Conservation (phyloP, 2,113 vertebrate genomes). For the Mustela lutreola region DNA sequence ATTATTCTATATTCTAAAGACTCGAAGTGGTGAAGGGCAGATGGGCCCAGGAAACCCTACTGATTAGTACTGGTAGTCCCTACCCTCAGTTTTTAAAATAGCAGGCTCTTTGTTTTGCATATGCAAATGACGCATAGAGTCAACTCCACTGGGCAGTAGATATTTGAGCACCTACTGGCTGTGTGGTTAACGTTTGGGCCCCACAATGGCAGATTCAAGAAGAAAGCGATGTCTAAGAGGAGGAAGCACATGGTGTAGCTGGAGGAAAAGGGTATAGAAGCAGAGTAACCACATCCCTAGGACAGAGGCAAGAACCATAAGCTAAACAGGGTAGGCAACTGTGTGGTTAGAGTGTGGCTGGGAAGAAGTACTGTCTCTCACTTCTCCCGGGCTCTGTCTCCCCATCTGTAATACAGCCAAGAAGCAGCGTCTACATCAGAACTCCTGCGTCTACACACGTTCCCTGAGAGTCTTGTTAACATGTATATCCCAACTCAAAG, state of each 20-base stretch:
- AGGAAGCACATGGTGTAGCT: background rate
- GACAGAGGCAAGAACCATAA: background rate
- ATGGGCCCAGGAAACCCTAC: background rate
- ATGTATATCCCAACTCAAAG: background rate
- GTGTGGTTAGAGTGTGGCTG: too few relatives aligned
- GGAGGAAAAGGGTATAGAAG: background rate
- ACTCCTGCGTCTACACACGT: rapidly evolving
- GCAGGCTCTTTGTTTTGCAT: background rate
- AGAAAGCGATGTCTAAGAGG: background rate
- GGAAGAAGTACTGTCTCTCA: background rate
- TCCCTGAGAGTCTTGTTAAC: background rate
- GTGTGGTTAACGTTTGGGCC: background rate
- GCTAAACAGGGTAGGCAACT: background rate
- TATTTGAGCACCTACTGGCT: background rate
- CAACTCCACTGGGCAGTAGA: background rate
- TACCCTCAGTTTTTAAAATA: background rate
- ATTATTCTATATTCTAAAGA: background rate
- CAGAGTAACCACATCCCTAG: background rate
- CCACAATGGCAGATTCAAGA: background rate
- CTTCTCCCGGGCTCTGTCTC: background rate
- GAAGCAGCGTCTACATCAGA: background rate
- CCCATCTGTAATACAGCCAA: background rate
- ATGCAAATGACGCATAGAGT: background rate
- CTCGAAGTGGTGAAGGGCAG: background rate
- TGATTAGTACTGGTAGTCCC: background rate